Base-by-base conservation (phyloP, 2,797 vertebrate species). In the Xerus rutilus region DNA sequence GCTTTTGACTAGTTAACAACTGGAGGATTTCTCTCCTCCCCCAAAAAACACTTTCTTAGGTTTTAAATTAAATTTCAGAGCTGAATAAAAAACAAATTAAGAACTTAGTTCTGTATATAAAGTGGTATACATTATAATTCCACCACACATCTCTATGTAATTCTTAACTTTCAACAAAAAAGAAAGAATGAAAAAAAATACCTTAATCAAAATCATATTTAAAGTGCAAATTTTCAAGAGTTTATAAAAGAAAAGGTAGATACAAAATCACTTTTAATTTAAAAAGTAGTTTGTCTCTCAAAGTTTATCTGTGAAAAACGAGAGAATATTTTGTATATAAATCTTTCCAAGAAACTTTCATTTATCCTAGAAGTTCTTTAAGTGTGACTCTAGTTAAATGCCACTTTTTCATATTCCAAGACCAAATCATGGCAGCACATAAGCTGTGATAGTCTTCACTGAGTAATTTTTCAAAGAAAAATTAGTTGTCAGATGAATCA, bases 401-500 rank as follows among this genome's bases (percentile, higher is more conserved):
- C 7, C 39, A 39, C 39, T 39, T 39, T 93, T 91, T 89, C 13
- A 25, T 73, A 85, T 52, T 86, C 43, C 86, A 77, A 94, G 20
- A 47, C 47, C 69, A 77, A 91, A 32, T 69, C 35, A 39, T 10
- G 4, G 32, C 7, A 90, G 5, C 13, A 9, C 25, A 74, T 67
- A 7, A 81, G 14, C 20, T 59, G n/a, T 30, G 15, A 85, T 49
- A 25, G 23, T 81, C 69, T 43, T 21, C 30, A 47, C 30, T 72
- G 54, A 39, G 82, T 52, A 77, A 77, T 93, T 86, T 70, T 74
- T 77, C 64, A 93, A 94, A 94, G 54, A 74, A 82, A 17, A 89
- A 78, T 47, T 15, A 65, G 28, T 62, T 21, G 28, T 74, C 45
- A 62, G 30, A 90, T 52, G 47, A 88, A 45, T 93, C 28, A 81